phyloP scores from a whole-genome alignment of 1,140 invertebrate species.

The Chironomus tepperi region DNA sequence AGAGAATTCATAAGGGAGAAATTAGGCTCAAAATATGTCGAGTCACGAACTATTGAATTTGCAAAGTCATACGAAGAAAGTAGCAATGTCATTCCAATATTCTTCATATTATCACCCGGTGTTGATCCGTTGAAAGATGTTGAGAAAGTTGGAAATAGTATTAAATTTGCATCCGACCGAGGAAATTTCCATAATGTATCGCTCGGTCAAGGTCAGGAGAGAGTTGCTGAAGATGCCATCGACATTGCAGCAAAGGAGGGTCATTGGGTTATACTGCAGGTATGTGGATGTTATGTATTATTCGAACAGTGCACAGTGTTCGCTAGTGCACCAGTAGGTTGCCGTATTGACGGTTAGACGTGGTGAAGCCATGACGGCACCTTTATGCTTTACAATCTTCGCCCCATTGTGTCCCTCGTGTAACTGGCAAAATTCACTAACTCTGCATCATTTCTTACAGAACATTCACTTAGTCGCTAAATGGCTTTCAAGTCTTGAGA shows the following conservation, averaged over 20 bases:
- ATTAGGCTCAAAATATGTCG: conserved; percentile 73
- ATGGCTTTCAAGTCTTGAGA: conserved; percentile 82
- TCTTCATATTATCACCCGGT: conserved; percentile 91
- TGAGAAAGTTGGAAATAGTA: conserved; percentile 63
- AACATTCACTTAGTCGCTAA: conserved; percentile 87
- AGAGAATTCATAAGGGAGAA: conserved; percentile 74
- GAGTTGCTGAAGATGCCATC: conserved; percentile 80
- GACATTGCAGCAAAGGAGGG: conserved; percentile 65
- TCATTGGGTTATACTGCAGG: conserved; percentile 84
- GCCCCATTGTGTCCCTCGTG: no score
- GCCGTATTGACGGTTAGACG: no score
- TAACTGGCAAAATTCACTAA: no score
- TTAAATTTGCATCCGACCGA: conserved; percentile 72
- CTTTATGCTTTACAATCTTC: no score
- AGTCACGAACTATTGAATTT: conserved; percentile 68
- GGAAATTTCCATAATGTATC: conserved; percentile 90
- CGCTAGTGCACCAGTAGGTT: no score
- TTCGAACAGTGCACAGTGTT: no score
- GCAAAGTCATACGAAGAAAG: conserved; percentile 81
- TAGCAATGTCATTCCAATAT: conserved; percentile 74
- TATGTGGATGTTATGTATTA: no score
- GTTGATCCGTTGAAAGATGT: conserved; percentile 91
- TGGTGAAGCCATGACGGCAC: no score
- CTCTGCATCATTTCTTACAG: conserved; percentile 43
- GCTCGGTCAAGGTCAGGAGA: conserved; percentile 89